These are phyloP conservation scores for Epicampocera succincta DNA, from an alignment of 2,888 invertebrate species.

Conservation along the genomic window DNA sequence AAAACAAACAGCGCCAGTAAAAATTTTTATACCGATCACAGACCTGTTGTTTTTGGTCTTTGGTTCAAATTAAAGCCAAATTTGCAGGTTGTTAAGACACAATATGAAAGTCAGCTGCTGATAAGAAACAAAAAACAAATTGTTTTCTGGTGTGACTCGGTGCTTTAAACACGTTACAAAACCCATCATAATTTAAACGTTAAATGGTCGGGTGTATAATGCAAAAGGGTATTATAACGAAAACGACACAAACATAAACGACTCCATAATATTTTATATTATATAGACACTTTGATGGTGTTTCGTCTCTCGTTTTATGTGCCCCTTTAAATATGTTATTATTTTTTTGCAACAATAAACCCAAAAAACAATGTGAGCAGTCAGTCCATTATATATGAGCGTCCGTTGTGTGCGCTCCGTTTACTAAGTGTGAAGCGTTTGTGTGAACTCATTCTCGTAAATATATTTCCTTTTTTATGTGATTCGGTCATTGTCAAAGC, in stretches of 20 bases:
- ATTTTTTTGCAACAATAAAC: slow-evolving; percentile 12
- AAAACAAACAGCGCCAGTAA: too few relatives aligned
- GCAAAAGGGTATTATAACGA: not conserved
- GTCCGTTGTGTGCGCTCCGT: not conserved
- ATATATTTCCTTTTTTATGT: slow-evolving; percentile 3
- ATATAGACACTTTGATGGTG: slow-evolving; percentile 58
- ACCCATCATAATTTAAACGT: slow-evolving; percentile 5
- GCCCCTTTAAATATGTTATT: slow-evolving; percentile 40
- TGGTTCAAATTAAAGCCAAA: too few relatives aligned
- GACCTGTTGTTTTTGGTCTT: too few relatives aligned
- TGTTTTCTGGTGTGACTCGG: too few relatives aligned
- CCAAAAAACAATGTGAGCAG: not conserved
- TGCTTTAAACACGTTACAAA: not conserved
- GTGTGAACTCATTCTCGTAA: not conserved
- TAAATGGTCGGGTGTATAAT: slow-evolving; percentile 6
- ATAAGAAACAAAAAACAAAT: too few relatives aligned
- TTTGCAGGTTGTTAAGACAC: too few relatives aligned
- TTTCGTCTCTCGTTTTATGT: slow-evolving; percentile 44
- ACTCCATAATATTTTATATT: slow-evolving; percentile 64
- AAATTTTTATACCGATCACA: too few relatives aligned
- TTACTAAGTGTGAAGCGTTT: not conserved
- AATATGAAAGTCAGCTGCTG: too few relatives aligned
- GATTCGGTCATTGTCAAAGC: slow-evolving; percentile 61
- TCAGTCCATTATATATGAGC: not conserved
- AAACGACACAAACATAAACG: slow-evolving; percentile 20